A percentile compares a stretch with the other conserved stretches of the same genome.
Evolutionary conservation across 2,797 vertebrate genomes (phyloP).

Genomic region (Cynodonichthys magdalenae): DNA sequence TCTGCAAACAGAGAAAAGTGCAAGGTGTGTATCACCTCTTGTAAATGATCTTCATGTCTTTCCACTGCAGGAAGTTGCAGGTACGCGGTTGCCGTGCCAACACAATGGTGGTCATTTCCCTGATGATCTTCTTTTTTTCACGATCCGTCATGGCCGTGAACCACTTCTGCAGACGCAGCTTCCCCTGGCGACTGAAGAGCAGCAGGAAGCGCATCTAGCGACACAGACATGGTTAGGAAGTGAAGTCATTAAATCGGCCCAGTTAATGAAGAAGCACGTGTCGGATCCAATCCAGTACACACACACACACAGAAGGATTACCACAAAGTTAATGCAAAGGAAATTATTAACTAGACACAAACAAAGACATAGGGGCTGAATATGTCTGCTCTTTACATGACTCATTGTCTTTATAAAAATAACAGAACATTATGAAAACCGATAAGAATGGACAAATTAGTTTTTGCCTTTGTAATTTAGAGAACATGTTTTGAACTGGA

Average conservation of each 20-base stretch:
- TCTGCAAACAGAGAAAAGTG: neutral
- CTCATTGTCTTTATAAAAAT: neutral
- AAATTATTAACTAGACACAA: neutral
- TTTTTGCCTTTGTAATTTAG: too few relatives aligned
- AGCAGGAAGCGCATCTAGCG: constrained; percentile 93
- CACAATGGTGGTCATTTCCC: constrained; percentile 92
- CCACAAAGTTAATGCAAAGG: neutral
- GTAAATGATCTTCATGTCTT: constrained; percentile 97
- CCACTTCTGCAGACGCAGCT: constrained; percentile 97
- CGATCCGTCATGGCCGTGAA: constrained; percentile 89
- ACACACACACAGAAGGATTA: neutral
- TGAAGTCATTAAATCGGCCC: neutral
- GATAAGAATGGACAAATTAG: neutral
- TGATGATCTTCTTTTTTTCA: constrained; percentile 94
- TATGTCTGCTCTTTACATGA: neutral
- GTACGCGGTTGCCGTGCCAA: constrained; percentile 89
- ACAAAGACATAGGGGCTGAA: neutral
- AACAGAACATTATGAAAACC: neutral
- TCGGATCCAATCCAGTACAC: neutral
- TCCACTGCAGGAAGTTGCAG: constrained; percentile 97
- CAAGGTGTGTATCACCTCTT: constrained; percentile 84
- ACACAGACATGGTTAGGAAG: constrained; percentile 14
- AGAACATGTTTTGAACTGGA: too few relatives aligned
- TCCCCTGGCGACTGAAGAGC: constrained; percentile 98
- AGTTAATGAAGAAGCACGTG: neutral